Conservation (phyloP, 1,140 invertebrate genomes). For the Musca domestica region DNA sequence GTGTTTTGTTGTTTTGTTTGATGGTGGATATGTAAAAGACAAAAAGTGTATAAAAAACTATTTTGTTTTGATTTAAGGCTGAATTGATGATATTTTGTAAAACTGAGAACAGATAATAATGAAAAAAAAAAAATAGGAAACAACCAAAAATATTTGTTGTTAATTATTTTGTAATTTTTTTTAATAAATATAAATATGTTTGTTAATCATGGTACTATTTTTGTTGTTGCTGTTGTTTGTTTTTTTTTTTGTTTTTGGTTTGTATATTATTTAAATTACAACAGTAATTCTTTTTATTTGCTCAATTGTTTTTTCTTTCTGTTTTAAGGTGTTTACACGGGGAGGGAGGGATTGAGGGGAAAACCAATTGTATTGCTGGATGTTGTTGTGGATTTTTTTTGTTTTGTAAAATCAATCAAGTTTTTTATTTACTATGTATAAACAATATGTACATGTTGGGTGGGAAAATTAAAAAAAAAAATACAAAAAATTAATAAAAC, state of each 20-base stretch:
- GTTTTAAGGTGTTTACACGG: neutral
- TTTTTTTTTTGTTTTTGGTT: conserved; percentile 6
- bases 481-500: too few relatives aligned
- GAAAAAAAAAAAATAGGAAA: neutral
- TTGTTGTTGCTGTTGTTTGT: neutral
- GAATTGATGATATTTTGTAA: conserved; percentile 28
- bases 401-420: too few relatives aligned
- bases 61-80: conserved; percentile 30
- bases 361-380: too few relatives aligned
- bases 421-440: too few relatives aligned
- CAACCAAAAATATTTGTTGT: neutral
- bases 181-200: neutral
- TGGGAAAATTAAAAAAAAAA: too few relatives aligned
- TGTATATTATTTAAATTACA: neutral
- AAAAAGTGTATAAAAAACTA: conserved; percentile 4
- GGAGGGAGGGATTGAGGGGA: neutral
- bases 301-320: neutral
- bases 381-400: too few relatives aligned
- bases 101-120: neutral
- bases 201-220: conserved; percentile 14
- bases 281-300: neutral
- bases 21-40: neutral
- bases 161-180: too few relatives aligned
- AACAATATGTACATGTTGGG: too few relatives aligned
- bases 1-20: too few relatives aligned